Evolutionary conservation across 2,113 vertebrate genomes (phyloP), one percentile per base, ranked within the genome.

Genomic region (Peromyscus leucopus): DNA sequence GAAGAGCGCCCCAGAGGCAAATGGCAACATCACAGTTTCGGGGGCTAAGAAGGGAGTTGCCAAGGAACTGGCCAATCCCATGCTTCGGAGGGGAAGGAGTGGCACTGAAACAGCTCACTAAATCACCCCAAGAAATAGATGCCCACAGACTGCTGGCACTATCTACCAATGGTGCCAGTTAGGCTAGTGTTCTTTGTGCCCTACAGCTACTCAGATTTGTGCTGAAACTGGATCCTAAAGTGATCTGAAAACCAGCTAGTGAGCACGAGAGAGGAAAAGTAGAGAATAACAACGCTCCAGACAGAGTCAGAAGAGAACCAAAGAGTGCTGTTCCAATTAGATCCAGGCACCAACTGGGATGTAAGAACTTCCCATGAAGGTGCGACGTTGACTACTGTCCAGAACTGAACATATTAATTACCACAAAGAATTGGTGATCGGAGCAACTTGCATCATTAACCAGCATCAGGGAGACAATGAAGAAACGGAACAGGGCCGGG

Each of bases 41-140:
- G 24, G 12, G 11, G 4, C 39, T 87, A 78, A 89, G 46, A 61
- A 91, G n/a, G 46, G 13, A n/a, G 28, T 36, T 65, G 86, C 31
- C 46, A 39, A 86, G 3, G 33, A 94, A n/a, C 7, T 17, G 51
- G 39, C 16, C 17, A 59, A 42, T 65, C 24, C 55, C 55, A 48
- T 3, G 33, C 33, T 86, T 83, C 13, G 5, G 21, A 7, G 2
- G 0, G 46, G 33, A n/a, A 33, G 15, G 16, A 1, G 7, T 4
- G 1, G 3, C 31, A 19, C 6, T 78, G 28, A 26, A 48, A 93
- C 65, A 82, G 31, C 67, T 82, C 33, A 17, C 7, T 48, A 42
- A 80, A 91, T 19, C n/a, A 61, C 28, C 5, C 26, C 86, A 48
- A 57, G 39, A 86, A 9, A 82, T 78, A 83, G 84, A 92, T 88